Evolutionary conservation across 2,888 invertebrate species (phyloP).

Genomic region (Dexiosoma caninum): DNA sequence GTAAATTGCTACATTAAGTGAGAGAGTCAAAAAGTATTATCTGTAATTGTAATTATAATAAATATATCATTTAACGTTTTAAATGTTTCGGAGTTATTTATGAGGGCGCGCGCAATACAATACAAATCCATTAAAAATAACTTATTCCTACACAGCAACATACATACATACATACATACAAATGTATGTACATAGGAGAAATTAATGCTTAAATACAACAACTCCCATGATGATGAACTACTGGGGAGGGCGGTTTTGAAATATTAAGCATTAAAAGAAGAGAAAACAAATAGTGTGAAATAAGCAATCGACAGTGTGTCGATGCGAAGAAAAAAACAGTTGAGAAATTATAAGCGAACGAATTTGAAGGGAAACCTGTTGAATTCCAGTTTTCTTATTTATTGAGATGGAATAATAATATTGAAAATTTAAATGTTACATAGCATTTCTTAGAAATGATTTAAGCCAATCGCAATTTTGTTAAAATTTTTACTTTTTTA

Average conservation of each 20-base stretch:
- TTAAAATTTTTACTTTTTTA: too few species aligned
- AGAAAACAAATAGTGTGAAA: conserved; percentile 42
- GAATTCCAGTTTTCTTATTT: not conserved
- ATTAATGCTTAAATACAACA: conserved; percentile 9
- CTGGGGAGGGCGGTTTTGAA: conserved; percentile 49
- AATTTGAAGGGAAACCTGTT: too few species aligned
- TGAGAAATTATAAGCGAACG: not conserved
- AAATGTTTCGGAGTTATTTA: conserved; percentile 66
- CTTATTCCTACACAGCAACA: conserved; percentile 28
- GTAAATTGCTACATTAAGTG: conserved; percentile 34
- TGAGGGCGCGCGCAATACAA: conserved; percentile 62
- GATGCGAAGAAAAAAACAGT: not conserved
- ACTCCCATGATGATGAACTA: conserved; percentile 39
- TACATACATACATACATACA: too few species aligned
- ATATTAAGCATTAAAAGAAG: conserved; percentile 35
- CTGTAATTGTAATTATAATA: conserved; percentile 74
- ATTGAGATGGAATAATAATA: too few species aligned
- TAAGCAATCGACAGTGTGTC: conserved; percentile 34
- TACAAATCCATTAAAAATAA: conserved; percentile 47
- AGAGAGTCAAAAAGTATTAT: conserved; percentile 36
- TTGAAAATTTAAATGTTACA: too few species aligned
- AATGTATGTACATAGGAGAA: too few species aligned
- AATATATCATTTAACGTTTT: conserved; percentile 66
- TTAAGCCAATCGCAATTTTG: too few species aligned
- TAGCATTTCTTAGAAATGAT: too few species aligned